Evolutionary conservation across 2,888 invertebrate genomes (phyloP).

Genomic region (Polia nebulosa): DNA sequence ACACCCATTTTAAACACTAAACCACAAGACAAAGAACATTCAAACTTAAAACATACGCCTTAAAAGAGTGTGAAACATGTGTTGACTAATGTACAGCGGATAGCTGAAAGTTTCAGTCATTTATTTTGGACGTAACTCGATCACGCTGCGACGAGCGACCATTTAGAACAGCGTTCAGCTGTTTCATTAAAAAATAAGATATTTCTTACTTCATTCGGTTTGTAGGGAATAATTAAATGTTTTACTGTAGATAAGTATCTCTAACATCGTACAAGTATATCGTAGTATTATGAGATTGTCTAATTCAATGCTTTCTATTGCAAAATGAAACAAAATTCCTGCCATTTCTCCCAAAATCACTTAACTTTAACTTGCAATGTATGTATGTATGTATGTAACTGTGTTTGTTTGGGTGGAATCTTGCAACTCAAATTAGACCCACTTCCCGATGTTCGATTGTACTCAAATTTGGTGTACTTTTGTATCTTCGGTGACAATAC

Average conservation of each 20-base stretch:
- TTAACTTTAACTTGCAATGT: too few species aligned
- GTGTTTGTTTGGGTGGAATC: too few species aligned
- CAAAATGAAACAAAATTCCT: too few species aligned
- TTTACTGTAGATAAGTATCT: background rate
- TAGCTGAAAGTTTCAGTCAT: slow-evolving; percentile 54
- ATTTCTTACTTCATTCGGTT: slow-evolving; percentile 28
- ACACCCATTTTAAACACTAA: background rate
- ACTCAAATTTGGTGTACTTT: too few species aligned
- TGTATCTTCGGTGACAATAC: too few species aligned
- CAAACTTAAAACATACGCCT: slow-evolving; percentile 11
- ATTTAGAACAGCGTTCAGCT: slow-evolving; percentile 43
- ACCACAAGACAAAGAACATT: slow-evolving; percentile 4
- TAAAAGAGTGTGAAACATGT: slow-evolving; percentile 42
- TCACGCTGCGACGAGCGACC: slow-evolving; percentile 47
- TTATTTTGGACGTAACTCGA: slow-evolving; percentile 69
- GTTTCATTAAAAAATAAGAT: slow-evolving; percentile 46
- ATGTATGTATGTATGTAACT: too few species aligned
- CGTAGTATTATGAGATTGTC: too few species aligned
- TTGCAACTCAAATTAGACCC: too few species aligned
- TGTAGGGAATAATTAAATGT: slow-evolving; percentile 2
- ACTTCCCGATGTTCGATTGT: too few species aligned
- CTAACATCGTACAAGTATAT: too few species aligned
- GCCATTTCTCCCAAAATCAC: too few species aligned
- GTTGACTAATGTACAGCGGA: slow-evolving; percentile 29
- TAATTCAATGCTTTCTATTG: too few species aligned